Percentiles rank a stretch among this genome's conserved stretches.
Conservation (phyloP, 2,113 vertebrate genomes). For the Elachura formosa region DNA sequence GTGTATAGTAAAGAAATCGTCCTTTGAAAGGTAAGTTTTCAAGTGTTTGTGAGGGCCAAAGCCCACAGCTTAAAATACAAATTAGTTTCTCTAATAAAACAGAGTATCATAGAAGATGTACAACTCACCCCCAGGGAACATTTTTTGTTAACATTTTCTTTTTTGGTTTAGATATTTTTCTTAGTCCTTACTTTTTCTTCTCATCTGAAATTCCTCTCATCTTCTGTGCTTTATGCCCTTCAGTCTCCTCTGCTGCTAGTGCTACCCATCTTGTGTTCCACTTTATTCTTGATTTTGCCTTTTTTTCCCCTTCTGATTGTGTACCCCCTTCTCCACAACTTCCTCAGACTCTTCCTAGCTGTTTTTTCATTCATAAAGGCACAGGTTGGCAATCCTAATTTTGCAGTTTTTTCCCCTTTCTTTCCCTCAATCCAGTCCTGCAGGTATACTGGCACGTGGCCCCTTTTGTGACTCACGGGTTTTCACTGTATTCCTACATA, state of each 20-base stretch:
- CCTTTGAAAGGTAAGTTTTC: neutral
- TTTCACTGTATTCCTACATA: neutral
- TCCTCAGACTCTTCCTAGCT: neutral
- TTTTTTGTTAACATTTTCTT: neutral
- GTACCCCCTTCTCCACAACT: neutral
- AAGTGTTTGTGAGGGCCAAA: neutral
- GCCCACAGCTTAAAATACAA: neutral
- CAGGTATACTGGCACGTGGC: neutral
- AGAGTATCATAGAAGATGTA: neutral
- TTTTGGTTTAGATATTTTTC: neutral
- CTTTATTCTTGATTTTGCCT: neutral
- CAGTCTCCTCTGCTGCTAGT: neutral
- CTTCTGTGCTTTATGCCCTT: neutral
- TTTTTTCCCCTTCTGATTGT: neutral
- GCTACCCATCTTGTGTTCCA: neutral
- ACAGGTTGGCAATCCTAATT: neutral
- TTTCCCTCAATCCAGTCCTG: neutral
- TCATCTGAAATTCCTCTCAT: constrained; percentile 22
- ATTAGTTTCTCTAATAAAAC: neutral
- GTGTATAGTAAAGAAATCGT: neutral
- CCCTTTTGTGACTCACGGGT: neutral
- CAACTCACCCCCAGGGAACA: neutral
- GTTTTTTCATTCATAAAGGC: neutral
- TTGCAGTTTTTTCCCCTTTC: neutral
- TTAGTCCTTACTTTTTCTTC: neutral